Conservation (phyloP, 2,888 invertebrate genomes). For the Acleris holmiana region DNA sequence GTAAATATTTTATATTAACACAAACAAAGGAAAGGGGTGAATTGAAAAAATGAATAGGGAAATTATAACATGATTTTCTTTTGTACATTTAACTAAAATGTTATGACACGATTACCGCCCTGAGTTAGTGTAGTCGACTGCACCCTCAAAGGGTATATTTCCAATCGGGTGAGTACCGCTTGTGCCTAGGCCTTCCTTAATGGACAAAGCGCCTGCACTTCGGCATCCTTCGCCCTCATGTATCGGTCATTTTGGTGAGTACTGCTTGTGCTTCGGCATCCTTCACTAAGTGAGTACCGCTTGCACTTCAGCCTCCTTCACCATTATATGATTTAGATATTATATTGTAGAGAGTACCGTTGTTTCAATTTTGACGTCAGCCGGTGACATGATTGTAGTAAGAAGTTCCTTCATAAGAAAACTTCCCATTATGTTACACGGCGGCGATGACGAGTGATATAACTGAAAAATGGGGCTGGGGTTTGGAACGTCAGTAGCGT, state of each 20-base stretch:
- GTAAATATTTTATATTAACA: not conserved
- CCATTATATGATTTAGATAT: not conserved
- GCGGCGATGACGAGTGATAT: too few relatives aligned
- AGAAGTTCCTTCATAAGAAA: not conserved
- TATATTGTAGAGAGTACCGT: not conserved
- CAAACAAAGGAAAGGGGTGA: not conserved
- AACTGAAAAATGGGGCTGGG: too few relatives aligned
- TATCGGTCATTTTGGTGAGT: not conserved
- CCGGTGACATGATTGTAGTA: not conserved
- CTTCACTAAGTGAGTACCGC: slow-evolving; percentile 10
- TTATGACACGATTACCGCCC: slow-evolving; percentile 10
- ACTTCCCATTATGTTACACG: not conserved
- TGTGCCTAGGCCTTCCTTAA: slow-evolving; percentile 4
- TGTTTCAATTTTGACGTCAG: not conserved
- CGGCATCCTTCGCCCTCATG: slow-evolving; percentile 2
- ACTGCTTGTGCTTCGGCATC: slow-evolving; percentile 13
- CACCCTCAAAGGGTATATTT: not conserved
- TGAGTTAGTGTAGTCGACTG: not conserved
- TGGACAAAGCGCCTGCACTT: not conserved
- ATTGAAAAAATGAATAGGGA: not conserved
- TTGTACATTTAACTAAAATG: not conserved
- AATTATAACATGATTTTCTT: not conserved
- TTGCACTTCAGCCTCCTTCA: slow-evolving; percentile 9
- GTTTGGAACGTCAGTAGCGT: too few relatives aligned
- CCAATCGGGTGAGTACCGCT: slow-evolving; percentile 1